phyloP scores from a whole-genome alignment of 2,797 vertebrate genomes.

The Catamblyrhynchus diadema region DNA sequence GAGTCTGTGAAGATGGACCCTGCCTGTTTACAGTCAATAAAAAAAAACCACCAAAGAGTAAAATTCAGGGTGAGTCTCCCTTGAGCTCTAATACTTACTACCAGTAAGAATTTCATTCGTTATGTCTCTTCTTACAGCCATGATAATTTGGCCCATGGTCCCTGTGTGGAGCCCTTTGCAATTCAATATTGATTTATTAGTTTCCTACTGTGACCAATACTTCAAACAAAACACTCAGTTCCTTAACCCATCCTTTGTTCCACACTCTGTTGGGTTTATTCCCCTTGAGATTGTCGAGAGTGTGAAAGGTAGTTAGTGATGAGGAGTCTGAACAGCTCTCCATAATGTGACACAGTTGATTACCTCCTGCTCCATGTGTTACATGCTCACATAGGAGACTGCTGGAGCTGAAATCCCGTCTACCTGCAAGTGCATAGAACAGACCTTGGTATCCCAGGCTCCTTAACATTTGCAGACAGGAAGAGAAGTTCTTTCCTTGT shows the following conservation, averaged over 20 bases:
- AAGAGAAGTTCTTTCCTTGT: not conserved
- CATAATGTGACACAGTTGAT: not conserved
- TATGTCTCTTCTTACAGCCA: not conserved
- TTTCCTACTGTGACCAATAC: not conserved
- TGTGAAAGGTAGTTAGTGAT: not conserved
- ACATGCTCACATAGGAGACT: not conserved
- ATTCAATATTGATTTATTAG: not conserved
- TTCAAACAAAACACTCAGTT: not conserved
- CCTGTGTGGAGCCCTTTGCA: not conserved
- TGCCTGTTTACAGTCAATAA: not conserved
- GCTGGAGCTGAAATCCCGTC: not conserved
- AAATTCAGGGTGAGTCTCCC: not conserved
- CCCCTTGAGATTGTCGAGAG: not conserved
- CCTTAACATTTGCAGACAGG: not conserved
- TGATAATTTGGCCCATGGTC: not conserved
- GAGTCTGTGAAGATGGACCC: not conserved
- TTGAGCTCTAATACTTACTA: not conserved
- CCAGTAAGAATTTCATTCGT: not conserved
- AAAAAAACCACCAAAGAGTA: not conserved
- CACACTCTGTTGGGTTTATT: not conserved
- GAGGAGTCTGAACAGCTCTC: not conserved
- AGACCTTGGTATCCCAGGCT: not conserved
- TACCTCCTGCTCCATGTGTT: not conserved
- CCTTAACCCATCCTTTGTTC: not conserved
- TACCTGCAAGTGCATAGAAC: not conserved